Evolutionary conservation across 2,888 invertebrate genomes (phyloP).

Genomic region (Lasioglossum oenotherae): DNA sequence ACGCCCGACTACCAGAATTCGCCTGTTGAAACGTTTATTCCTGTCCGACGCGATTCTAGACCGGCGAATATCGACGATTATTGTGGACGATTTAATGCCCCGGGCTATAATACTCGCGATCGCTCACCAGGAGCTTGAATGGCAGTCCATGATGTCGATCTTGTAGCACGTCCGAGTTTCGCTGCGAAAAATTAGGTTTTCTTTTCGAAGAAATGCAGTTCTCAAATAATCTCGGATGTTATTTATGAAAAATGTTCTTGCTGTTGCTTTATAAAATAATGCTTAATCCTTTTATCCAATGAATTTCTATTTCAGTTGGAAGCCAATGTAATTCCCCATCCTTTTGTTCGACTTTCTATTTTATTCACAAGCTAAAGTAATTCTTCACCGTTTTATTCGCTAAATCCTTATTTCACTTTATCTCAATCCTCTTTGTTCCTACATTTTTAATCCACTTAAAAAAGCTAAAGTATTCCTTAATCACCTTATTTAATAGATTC

Average conservation of each 20-base stretch:
- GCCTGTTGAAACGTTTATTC: slow-evolving; percentile 2
- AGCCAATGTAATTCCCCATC: no score
- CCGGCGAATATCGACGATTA: background rate
- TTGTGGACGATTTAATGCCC: slow-evolving; percentile 1
- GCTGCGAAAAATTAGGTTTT: background rate
- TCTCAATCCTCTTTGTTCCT: background rate
- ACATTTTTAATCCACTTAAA: background rate
- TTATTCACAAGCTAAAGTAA: background rate
- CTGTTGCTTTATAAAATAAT: no score
- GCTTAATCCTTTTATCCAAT: no score
- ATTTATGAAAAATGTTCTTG: background rate
- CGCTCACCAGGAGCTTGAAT: background rate
- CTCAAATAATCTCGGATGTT: background rate
- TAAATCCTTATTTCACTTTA: background rate
- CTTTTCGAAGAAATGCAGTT: background rate
- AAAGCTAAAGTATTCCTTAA: background rate
- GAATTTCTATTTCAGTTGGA: no score
- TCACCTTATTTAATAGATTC: background rate
- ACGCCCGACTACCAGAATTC: background rate
- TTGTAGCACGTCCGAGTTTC: background rate
- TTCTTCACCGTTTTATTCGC: background rate
- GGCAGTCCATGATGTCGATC: background rate
- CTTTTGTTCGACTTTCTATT: background rate
- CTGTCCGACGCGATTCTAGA: slow-evolving; percentile 3
- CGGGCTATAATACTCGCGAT: background rate